Evolutionary conservation across 2,797 vertebrate genomes (phyloP).

Genomic region (Euthynnus affinis): DNA sequence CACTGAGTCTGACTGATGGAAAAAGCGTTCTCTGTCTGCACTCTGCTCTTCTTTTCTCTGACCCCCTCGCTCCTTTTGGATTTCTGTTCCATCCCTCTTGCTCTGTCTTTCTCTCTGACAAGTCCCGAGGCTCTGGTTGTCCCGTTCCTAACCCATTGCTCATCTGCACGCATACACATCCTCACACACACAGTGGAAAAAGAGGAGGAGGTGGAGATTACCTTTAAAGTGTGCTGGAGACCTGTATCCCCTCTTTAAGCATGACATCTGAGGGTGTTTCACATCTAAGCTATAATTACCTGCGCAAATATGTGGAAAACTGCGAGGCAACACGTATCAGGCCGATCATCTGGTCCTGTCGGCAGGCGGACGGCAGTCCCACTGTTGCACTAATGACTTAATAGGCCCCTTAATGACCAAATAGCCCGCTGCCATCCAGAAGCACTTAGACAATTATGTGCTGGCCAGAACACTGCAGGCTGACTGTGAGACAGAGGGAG

Average conservation of each 20-base stretch:
- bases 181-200: conserved; percentile 61
- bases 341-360: conserved; percentile 76
- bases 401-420: conserved; percentile 88
- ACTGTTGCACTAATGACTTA: conserved; percentile 87
- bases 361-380: conserved; percentile 79
- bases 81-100: conserved; percentile 25
- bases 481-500: conserved; percentile 50
- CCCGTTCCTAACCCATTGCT: conserved; percentile 62
- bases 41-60: conserved; percentile 54
- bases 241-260: conserved; percentile 66
- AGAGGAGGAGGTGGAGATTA: conserved; percentile 60
- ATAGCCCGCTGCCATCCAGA: conserved; percentile 87
- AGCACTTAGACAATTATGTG: conserved; percentile 87
- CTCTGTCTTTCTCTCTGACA: conserved; percentile 57
- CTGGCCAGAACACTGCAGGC: conserved; percentile 77
- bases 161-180: conserved; percentile 47
- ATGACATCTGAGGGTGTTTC: conserved; percentile 78
- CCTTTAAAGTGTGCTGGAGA: conserved; percentile 70
- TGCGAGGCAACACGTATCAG: conserved; percentile 76
- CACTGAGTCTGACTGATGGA: conserved; percentile 61
- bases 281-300: conserved; percentile 79
- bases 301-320: conserved; percentile 81
- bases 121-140: conserved; percentile 61
- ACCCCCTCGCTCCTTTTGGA: conserved; percentile 50
- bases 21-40: conserved; percentile 62